Conservation (phyloP, 2,113 vertebrate species). For the Ameiurus melas region DNA sequence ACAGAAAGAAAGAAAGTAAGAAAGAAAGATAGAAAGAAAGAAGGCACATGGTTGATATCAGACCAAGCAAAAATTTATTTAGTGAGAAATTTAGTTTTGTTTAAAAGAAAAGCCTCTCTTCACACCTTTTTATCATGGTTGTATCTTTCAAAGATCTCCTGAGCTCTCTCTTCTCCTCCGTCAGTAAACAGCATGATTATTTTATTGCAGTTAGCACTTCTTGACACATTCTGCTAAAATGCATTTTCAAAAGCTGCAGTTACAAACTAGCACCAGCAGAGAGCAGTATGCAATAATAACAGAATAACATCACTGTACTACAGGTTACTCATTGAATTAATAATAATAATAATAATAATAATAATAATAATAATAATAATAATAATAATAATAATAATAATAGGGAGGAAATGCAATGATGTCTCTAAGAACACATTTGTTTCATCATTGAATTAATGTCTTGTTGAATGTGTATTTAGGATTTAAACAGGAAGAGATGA, state of each 20-base stretch:
- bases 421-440: neutral
- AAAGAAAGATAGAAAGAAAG: neutral
- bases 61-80: neutral
- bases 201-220: conserved; percentile 97
- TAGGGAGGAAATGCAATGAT: neutral
- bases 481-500: neutral
- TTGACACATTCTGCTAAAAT: conserved; percentile 86
- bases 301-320: neutral
- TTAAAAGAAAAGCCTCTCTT: neutral
- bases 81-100: neutral
- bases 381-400: too few relatives aligned
- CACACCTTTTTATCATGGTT: conserved; percentile 90
- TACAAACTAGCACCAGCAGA: conserved; percentile 64
- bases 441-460: neutral
- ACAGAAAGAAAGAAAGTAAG: neutral
- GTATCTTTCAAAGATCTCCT: conserved; percentile 89
- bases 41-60: neutral
- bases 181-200: conserved; percentile 99
- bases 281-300: conserved; percentile 57
- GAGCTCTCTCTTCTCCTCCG: conserved; percentile 93
- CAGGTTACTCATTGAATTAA: neutral
- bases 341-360: too few relatives aligned
- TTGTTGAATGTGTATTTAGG: neutral
- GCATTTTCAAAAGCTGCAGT: conserved; percentile 17
- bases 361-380: neutral